These are phyloP conservation scores for Diorhabda sublineata DNA, from an alignment of 1,140 invertebrate species.

Conservation along the genomic window DNA sequence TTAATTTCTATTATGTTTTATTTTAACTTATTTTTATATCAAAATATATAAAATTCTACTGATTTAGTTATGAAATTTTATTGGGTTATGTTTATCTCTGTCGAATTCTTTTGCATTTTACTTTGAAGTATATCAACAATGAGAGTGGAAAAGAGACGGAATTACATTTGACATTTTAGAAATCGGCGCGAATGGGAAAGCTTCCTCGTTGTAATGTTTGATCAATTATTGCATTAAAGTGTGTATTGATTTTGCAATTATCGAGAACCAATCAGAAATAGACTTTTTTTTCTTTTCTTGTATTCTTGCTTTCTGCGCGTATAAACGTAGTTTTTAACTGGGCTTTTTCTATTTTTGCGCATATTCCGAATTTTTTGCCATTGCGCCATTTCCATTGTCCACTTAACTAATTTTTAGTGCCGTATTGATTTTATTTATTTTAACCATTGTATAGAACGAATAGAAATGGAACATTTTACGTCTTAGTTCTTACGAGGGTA, in stretches of 20 bases:
- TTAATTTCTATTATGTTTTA: too few relatives aligned
- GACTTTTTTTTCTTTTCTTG: constrained; percentile 44
- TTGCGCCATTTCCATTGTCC: constrained; percentile 46
- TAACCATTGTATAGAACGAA: constrained; percentile 14
- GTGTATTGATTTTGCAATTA: constrained; percentile 50
- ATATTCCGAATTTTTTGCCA: constrained; percentile 47
- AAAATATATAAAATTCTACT: too few relatives aligned
- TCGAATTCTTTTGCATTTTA: not conserved
- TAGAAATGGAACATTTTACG: too few relatives aligned
- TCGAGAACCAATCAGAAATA: constrained; percentile 48
- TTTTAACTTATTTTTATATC: too few relatives aligned
- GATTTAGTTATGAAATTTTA: too few relatives aligned
- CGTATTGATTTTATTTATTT: constrained; percentile 46
- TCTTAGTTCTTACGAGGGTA: too few relatives aligned
- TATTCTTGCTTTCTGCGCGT: constrained; percentile 23
- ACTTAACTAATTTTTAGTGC: constrained; percentile 46
- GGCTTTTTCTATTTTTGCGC: constrained; percentile 46
- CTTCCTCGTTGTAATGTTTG: constrained; percentile 29
- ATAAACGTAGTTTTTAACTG: constrained; percentile 43
- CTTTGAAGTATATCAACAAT: not conserved
- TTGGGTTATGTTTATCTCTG: not conserved
- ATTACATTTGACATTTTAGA: not conserved
- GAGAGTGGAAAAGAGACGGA: constrained; percentile 12
- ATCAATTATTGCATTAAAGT: constrained; percentile 46
- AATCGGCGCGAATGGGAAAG: constrained; percentile 10